Evolutionary conservation across 2,888 invertebrate species (phyloP).

Genomic region (Acrobasis consociella): DNA sequence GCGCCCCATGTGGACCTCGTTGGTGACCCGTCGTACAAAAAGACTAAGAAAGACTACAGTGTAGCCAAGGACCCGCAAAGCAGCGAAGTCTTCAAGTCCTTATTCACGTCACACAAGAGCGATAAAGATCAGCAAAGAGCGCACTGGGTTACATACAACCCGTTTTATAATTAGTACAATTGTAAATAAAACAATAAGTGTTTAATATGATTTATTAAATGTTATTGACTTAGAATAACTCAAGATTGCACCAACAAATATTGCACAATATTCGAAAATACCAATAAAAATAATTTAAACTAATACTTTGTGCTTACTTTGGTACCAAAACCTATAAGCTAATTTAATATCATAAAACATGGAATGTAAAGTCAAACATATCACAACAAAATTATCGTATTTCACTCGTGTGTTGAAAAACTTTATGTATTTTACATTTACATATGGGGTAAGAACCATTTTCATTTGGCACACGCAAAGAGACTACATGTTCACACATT

Average conservation of each 20-base stretch:
- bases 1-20: conserved; percentile 60
- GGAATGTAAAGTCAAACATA: conserved; percentile 10
- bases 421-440: no score
- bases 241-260: conserved; percentile 44
- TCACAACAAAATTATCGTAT: not conserved
- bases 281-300: conserved; percentile 18
- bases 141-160: conserved; percentile 99
- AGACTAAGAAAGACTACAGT: conserved; percentile 90
- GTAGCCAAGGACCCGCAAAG: conserved; percentile 95
- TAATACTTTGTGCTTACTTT: conserved; percentile 31
- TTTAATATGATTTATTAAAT: conserved; percentile 16
- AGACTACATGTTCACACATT: no score
- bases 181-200: conserved; percentile 11
- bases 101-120: conserved; percentile 95
- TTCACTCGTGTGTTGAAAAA: no score
- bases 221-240: conserved; percentile 25
- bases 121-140: conserved; percentile 94
- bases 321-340: conserved; percentile 8
- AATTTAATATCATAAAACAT: conserved; percentile 5
- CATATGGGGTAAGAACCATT: no score
- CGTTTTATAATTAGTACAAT: conserved; percentile 89
- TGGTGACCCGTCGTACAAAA: conserved; percentile 88
- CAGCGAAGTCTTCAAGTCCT: conserved; percentile 95
- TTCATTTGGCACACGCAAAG: no score
- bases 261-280: conserved; percentile 30